Evolutionary conservation across 2,888 invertebrate genomes (phyloP), one percentile per base, ranked within the genome.

Genomic region (Meandrusa payeni): DNA sequence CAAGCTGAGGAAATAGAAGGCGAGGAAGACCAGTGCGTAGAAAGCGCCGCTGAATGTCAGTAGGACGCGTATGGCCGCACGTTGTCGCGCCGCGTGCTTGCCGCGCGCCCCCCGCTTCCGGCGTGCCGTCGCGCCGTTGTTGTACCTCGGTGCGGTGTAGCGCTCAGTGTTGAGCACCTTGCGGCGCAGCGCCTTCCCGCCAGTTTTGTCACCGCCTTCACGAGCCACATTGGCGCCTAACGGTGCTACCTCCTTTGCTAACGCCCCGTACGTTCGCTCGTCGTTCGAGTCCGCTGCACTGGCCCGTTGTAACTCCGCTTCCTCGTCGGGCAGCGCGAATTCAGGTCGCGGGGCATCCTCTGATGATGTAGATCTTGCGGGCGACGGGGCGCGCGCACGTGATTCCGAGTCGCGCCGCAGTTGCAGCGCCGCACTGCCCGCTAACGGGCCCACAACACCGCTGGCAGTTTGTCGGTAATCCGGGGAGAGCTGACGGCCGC

Each of bases 1-100:
- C 53, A 82, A 64, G 57, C 82, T 79, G 47, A 83, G 70, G 61
- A 82, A 78, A 64, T 82, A 85, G 70, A 83, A 85, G 10, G 80
- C 65, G 57, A 83, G 57, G 52, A 85, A 67, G 47, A 79, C 72
- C 29, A 78, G 59, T 57, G 72, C 69, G 61, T 85, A 85, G 53
- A 75, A 54, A 48, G 73, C 52, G 9, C 72, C 69, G 67, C 89
- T 89, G 61, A 90, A 88, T 46, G 89, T 86, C 54, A 92, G 87
- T 60, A 91, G 61, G 79, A 89, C 83, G 52, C 88, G 87, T 67
- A 89, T 78, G 45, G 90, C 72, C 22, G 58, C 66, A 24, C 73
- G 71, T 56, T 51, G 48, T 36, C 47, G 38, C 37, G 36, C 36
- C 41, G 45, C 45, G 17, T 19, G 28, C 42, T 37, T 50, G 19